Base-by-base conservation (phyloP, 2,797 vertebrate genomes). In the Parambassis ranga region DNA sequence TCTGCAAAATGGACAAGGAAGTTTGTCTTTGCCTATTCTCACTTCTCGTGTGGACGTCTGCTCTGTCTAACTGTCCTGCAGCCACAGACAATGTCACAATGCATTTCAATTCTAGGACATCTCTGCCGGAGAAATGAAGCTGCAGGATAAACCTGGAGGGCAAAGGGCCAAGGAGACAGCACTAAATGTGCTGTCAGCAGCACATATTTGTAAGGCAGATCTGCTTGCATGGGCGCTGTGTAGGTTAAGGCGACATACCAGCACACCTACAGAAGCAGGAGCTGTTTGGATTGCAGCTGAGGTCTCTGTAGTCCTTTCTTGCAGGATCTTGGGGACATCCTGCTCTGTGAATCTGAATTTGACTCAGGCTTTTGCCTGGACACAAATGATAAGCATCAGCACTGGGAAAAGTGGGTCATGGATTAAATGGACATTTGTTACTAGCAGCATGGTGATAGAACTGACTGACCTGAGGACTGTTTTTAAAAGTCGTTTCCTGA, bases 351-450 rank as follows among this genome's bases (percentile, higher is more conserved):
- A 36, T 48, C 9, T 26, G 7, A 22, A 39, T 44, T 60, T 49
- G 4, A 16, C 30, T 24, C n/a, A 46, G 33, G 43, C 31, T 35
- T 51, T 31, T 36, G 30, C 6, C 20, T 10, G 10, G 27, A 32
- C 27, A 52, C n/a, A 11, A 18, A 43, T 15, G 11, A 24, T 36
- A 6, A 43, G 28, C 7, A 0, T 42, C 42, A 41, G 23, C 10
- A 4, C 15, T 19, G 36, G 30, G 32, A 30, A 38, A 71, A 72
- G 10, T 50, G 31, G 43, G 57, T 59, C 59, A 61, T 5, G 3
- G 14, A 46, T 53, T 71, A 76, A 64, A 36, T 10, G 33, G 57
- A 50, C 43, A 27, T 42, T 42, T 62, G 51, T 58, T 36, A 47
- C 63, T 15, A 32, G 44, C 30, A 42, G 6, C 49, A 20, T 13